These are phyloP conservation scores for Mormyrus proboscirostris DNA, from an alignment of 2,797 vertebrate genomes.

Conservation along the genomic window DNA sequence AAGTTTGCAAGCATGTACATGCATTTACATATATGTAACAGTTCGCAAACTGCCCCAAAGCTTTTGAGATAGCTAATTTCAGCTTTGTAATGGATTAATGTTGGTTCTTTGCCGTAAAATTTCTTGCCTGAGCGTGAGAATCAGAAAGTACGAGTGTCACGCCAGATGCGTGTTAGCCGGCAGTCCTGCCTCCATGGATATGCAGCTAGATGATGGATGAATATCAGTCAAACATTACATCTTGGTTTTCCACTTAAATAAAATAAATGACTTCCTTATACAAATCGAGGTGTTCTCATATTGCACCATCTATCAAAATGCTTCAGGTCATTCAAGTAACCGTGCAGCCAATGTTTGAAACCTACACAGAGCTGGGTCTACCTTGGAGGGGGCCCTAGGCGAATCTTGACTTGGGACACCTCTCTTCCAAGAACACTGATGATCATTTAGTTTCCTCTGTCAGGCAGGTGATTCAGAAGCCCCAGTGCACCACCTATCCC, in stretches of 20 bases:
- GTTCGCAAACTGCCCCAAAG: neutral
- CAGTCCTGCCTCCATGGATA: neutral
- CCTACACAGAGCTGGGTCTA: neutral
- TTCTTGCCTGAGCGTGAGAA: neutral
- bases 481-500: neutral
- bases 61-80: neutral
- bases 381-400: neutral
- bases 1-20: neutral
- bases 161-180: neutral
- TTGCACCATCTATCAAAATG: neutral
- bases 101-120: neutral
- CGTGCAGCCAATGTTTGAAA: neutral
- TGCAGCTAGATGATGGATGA: neutral
- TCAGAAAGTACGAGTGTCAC: neutral
- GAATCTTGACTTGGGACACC: neutral
- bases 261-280: neutral
- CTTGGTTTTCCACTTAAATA: neutral
- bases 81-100: neutral
- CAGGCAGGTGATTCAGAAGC: neutral
- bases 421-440: neutral
- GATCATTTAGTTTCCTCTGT: neutral
- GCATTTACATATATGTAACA: neutral
- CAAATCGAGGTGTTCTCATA: neutral
- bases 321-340: neutral
- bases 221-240: neutral